Percentiles rank a stretch among this genome's conserved stretches.
phyloP scores from a whole-genome alignment of 2,113 vertebrate genomes.

The Sceloporus undulatus region DNA sequence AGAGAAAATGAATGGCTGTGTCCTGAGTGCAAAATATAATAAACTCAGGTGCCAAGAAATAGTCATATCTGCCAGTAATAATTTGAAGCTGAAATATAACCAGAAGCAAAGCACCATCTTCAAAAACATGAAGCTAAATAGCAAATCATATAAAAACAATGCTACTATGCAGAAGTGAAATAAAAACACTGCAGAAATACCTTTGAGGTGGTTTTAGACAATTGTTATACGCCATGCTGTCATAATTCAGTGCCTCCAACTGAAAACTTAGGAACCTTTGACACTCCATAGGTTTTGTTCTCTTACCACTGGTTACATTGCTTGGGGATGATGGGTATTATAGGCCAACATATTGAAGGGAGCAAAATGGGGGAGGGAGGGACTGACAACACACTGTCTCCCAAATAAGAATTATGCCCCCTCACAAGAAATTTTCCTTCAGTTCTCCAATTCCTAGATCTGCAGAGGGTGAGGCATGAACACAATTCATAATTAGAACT shows the following conservation, averaged over 20 bases:
- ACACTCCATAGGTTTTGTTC: neutral
- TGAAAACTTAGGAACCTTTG: neutral
- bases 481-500: too few species aligned
- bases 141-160: constrained; percentile 49
- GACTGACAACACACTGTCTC: too few species aligned
- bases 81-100: constrained; percentile 66
- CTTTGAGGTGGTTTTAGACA: neutral
- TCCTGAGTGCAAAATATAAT: constrained; percentile 46
- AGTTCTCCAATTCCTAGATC: too few species aligned
- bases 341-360: too few species aligned
- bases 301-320: too few species aligned
- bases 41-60: constrained; percentile 59
- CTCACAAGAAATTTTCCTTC: too few species aligned
- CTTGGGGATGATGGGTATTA: too few species aligned
- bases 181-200: neutral
- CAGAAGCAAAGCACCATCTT: constrained; percentile 46
- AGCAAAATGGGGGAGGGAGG: too few species aligned
- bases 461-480: too few species aligned
- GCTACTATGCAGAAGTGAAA: constrained; percentile 31
- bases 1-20: constrained; percentile 55
- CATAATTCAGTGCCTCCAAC: constrained; percentile 27
- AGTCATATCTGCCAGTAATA: constrained; percentile 52
- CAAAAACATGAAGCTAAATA: constrained; percentile 51
- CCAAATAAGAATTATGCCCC: too few species aligned
- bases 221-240: neutral